phyloP scores from a whole-genome alignment of 2,888 invertebrate species.

The Campopleginae sp. region DNA sequence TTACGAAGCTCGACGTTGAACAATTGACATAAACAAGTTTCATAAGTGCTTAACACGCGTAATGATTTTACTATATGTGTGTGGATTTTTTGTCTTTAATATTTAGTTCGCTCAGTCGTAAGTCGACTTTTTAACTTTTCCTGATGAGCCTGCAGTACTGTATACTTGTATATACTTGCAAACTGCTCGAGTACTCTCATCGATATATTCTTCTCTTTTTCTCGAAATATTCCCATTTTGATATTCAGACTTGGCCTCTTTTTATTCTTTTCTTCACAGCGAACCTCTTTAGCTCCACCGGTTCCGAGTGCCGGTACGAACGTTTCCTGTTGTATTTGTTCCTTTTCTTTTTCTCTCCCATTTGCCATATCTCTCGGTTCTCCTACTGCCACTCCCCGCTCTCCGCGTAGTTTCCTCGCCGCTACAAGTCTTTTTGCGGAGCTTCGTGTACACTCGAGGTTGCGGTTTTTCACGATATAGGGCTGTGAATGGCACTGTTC shows the following conservation, averaged over 20 bases:
- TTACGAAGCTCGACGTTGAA: no score
- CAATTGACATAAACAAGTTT: no score
- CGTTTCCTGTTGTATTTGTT: slow-evolving; percentile 47
- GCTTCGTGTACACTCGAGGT: slow-evolving; percentile 48
- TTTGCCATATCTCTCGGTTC: slow-evolving; percentile 23
- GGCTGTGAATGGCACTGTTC: slow-evolving; percentile 42
- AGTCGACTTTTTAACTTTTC: background rate
- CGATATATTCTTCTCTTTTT: slow-evolving; percentile 27
- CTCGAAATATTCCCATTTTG: slow-evolving; percentile 44
- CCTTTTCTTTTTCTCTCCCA: slow-evolving; percentile 20
- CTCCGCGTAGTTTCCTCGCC: background rate
- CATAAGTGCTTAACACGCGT: no score
- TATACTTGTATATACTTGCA: background rate
- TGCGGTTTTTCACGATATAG: slow-evolving; percentile 49
- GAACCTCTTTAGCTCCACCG: slow-evolving; percentile 24
- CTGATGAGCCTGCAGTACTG: background rate
- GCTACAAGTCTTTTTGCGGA: slow-evolving; percentile 22
- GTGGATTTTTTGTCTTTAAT: background rate
- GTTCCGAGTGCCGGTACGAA: slow-evolving; percentile 45
- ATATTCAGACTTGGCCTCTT: slow-evolving; percentile 25
- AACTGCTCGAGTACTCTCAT: background rate
- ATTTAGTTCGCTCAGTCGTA: background rate
- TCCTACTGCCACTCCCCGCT: background rate
- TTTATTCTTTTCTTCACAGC: slow-evolving; percentile 3
- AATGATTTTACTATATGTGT: no score